Percentiles rank a stretch among this genome's conserved stretches.
Conservation (phyloP, 2,797 vertebrate genomes). For the Sorex maritimensis region DNA sequence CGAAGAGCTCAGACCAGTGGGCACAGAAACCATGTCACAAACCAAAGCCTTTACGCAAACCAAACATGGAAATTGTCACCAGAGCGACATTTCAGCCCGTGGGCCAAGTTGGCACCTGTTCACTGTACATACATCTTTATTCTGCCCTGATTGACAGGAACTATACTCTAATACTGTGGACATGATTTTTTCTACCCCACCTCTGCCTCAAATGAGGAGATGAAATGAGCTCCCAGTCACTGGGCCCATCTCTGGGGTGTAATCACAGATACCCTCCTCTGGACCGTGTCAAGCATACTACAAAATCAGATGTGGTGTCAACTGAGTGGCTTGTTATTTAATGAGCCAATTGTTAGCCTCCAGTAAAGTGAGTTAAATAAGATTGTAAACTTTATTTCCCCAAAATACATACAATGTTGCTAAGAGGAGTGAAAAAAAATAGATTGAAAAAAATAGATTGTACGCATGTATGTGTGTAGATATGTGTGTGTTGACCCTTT, state of each 20-base stretch:
- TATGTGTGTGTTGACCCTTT: too few species aligned
- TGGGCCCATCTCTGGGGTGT: not conserved
- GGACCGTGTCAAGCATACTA: not conserved
- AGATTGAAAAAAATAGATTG: not conserved
- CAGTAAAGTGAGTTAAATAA: not conserved
- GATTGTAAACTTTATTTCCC: not conserved
- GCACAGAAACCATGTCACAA: not conserved
- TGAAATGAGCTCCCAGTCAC: not conserved
- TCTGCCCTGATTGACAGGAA: not conserved
- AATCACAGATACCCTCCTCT: not conserved
- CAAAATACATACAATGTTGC: not conserved
- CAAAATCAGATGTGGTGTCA: not conserved
- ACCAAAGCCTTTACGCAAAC: not conserved
- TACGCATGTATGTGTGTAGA: too few species aligned
- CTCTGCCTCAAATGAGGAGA: not conserved
- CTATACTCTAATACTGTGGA: not conserved
- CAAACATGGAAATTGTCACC: too few species aligned
- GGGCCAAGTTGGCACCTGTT: not conserved
- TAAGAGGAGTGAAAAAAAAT: not conserved
- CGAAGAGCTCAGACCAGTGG: not conserved
- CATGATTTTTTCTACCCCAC: not conserved
- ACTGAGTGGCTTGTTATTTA: not conserved
- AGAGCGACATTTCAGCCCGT: not conserved
- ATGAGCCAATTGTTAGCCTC: not conserved
- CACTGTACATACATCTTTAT: too few species aligned